phyloP scores from a whole-genome alignment of 2,113 vertebrate species.

The Phaethornis superciliosus region DNA sequence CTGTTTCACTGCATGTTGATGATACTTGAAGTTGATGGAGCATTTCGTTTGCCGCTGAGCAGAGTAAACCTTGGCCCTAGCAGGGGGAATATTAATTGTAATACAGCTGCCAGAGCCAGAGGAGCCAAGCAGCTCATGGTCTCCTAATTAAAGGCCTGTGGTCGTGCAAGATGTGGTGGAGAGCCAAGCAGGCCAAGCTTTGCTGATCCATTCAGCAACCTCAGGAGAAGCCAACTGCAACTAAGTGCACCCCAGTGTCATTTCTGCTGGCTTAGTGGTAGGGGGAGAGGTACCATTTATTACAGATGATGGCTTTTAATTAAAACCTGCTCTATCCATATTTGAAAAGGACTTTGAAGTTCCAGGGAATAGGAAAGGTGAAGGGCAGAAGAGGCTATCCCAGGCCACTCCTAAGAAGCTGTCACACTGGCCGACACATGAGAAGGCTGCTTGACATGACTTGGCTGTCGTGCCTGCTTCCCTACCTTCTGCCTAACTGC shows the following conservation, averaged over 20 bases:
- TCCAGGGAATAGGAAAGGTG: background rate
- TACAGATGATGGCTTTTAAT: conserved; percentile 15
- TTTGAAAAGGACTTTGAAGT: conserved; percentile 37
- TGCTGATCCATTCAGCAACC: background rate
- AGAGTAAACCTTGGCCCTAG: conserved; percentile 21
- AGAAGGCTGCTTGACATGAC: background rate
- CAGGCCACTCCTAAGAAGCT: background rate
- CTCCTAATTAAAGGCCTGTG: conserved; percentile 40
- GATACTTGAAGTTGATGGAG: conserved; percentile 42
- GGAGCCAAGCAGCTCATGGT: conserved; percentile 48
- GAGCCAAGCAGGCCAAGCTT: background rate
- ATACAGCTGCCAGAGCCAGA: conserved; percentile 30
- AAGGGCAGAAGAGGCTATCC: background rate
- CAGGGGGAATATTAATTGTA: conserved; percentile 55
- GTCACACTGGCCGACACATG: rapidly evolving
- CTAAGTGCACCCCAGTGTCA: background rate
- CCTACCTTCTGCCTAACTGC: background rate
- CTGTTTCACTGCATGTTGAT: background rate
- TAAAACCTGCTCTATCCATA: conserved; percentile 19
- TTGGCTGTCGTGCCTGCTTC: background rate
- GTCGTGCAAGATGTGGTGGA: background rate
- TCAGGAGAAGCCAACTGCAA: background rate
- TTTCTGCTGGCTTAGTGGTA: background rate
- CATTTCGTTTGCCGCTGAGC: background rate
- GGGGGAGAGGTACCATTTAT: background rate